phyloP scores from a whole-genome alignment of 2,113 vertebrate species.

The Dromiciops gliroides region DNA sequence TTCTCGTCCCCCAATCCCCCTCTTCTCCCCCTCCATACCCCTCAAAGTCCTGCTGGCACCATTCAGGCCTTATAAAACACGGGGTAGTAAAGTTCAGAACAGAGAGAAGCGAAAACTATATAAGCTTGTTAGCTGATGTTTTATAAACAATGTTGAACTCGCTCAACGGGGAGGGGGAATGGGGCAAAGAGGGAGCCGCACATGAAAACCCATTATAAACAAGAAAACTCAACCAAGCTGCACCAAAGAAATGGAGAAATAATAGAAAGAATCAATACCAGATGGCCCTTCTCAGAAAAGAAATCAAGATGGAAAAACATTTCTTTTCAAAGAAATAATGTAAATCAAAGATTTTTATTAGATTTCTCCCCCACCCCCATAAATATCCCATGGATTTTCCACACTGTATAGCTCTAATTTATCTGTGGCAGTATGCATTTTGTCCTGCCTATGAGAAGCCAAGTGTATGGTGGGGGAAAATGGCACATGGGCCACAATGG shows the following conservation, averaged over 20 bases:
- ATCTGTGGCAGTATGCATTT: constrained; percentile 11
- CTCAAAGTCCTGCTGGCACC: constrained; percentile 45
- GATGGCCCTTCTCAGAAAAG: constrained; percentile 75
- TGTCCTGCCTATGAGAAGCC: constrained; percentile 36
- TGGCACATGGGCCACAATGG: constrained; percentile 31
- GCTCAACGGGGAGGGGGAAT: neutral
- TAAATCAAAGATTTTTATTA: constrained; percentile 75
- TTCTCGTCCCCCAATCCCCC: constrained; percentile 25
- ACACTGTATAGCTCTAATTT: constrained; percentile 25
- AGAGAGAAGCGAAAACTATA: constrained; percentile 49
- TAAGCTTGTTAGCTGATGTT: constrained; percentile 78
- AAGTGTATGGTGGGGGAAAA: constrained; percentile 1
- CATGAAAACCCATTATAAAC: constrained; percentile 73
- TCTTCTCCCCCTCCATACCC: constrained; percentile 14
- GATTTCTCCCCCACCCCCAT: constrained; percentile 28
- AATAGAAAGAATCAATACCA: constrained; percentile 81
- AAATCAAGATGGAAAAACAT: constrained; percentile 76
- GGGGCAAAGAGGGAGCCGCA: constrained; percentile 64
- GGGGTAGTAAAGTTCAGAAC: constrained; percentile 77
- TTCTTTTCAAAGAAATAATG: constrained; percentile 73
- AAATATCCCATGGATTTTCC: constrained; percentile 63
- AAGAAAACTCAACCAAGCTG: constrained; percentile 58
- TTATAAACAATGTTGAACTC: constrained; percentile 79
- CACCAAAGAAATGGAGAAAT: constrained; percentile 69
- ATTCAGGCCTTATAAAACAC: constrained; percentile 76